Evolutionary conservation across 2,797 vertebrate species (phyloP), one percentile per base, ranked within the genome.

Genomic region (Leontopithecus rosalia): DNA sequence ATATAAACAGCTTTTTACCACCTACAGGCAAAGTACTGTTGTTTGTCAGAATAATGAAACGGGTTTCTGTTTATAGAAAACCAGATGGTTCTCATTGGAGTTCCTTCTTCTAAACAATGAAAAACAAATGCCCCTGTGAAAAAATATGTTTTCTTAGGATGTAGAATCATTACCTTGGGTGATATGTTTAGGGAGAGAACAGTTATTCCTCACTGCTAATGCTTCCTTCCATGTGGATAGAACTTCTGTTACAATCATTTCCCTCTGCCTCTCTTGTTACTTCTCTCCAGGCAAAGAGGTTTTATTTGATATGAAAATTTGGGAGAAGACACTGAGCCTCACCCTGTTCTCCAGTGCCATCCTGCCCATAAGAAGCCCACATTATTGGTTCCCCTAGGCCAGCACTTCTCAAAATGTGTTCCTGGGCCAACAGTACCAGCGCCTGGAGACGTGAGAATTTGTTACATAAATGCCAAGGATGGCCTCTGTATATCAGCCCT

Each of bases 1-100:
- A 95, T 92, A 93, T 95, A 94, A 95, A 95, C 81, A 96, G 76
- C 36, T 88, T 91, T 91, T 95, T 88, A 15, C 57, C 77, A 95
- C 87, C 94, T 46, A 95, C 20, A 93, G 91, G 95, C 81, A 87
- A 96, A 89, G 76, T 55, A 43, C 48, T 77, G 9, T 39, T 76
- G 26, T 95, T 97, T 97, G 70, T 91, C 77, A 91, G 72, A 61
- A 28, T 87, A 94, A 94, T 93, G 87, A 93, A 97, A 87, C 43
- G 30, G 39, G n/a, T 84, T 97, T 83, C 93, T 92, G 79, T 76
- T 83, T 95, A 73, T 72, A 80, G 93, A 90, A 89, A 94, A 77
- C 17, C 9, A 94, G 48, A 92, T 19, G 17, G 46, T 80, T 13
- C 41, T 64, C 72, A 48, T 0, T 96, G 81, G 81, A 67, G 77